Conservation (phyloP, 2,113 vertebrate genomes). For the Eonycteris spelaea region DNA sequence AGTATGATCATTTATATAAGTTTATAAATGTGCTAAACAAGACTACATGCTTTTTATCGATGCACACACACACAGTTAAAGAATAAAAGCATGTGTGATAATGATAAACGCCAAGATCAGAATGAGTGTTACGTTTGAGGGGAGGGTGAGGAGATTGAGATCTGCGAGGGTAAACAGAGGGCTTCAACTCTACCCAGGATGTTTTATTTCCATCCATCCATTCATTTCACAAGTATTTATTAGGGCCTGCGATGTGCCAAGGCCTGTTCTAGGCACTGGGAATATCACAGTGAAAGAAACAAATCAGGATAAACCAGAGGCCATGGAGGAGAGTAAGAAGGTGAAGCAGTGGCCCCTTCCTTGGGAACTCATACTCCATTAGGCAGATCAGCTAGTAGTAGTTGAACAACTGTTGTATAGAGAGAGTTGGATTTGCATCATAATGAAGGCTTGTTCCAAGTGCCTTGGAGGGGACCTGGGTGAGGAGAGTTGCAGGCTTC, state of each 20-base stretch:
- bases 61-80: not conserved
- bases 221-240: not conserved
- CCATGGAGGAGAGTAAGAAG: not conserved
- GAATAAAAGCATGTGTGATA: not conserved
- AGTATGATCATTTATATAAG: not conserved
- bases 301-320: not conserved
- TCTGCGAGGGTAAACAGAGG: not conserved
- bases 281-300: not conserved
- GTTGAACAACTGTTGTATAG: accelerated
- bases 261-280: not conserved
- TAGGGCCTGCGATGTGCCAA: not conserved
- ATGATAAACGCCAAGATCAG: not conserved
- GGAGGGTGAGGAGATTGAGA: not conserved
- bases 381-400: not conserved
- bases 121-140: not conserved
- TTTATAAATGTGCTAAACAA: not conserved
- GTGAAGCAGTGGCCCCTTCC: not conserved
- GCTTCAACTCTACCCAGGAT: not conserved
- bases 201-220: not conserved
- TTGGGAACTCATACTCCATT: not conserved
- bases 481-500: not conserved
- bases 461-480: not conserved
- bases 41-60: not conserved
- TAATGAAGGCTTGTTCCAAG: not conserved
- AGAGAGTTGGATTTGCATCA: not conserved